Percentiles rank a stretch among this genome's conserved stretches.
phyloP scores from a whole-genome alignment of 2,888 invertebrate species.

The Lycophotia porphyrea region DNA sequence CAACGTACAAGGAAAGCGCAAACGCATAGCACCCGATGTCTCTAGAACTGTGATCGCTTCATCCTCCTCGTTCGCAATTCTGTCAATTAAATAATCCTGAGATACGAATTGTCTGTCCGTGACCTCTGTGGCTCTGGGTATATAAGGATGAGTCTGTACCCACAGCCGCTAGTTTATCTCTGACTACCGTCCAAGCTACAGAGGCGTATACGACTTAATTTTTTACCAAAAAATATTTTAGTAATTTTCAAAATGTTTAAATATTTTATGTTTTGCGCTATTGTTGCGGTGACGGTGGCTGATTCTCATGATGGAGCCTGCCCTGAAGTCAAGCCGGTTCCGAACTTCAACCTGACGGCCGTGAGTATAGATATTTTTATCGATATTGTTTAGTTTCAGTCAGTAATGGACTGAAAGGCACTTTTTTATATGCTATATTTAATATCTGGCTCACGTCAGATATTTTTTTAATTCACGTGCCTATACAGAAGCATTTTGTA shows the following conservation, averaged over 20 bases:
- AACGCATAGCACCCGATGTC: constrained; percentile 34
- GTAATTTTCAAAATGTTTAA: constrained; percentile 73
- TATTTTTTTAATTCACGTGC: not conserved
- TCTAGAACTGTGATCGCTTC: constrained; percentile 70
- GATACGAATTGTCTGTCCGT: constrained; percentile 77
- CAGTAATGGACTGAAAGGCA: not conserved
- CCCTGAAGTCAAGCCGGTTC: constrained; percentile 79
- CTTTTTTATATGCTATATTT: not conserved
- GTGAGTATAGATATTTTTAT: constrained; percentile 67
- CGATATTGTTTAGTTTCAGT: not conserved
- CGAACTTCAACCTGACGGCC: constrained; percentile 80
- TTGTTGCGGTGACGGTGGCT: constrained; percentile 78
- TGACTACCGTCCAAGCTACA: constrained; percentile 69
- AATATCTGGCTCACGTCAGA: not conserved
- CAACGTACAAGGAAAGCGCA: constrained; percentile 24
- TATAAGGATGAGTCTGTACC: constrained; percentile 74
- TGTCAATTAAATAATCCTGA: constrained; percentile 78
- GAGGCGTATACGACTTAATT: constrained; percentile 69
- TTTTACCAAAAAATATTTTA: constrained; percentile 50
- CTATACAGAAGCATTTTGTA: not conserved
- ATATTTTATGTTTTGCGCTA: constrained; percentile 69
- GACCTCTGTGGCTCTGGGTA: constrained; percentile 78
- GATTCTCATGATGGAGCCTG: constrained; percentile 80
- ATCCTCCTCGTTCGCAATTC: constrained; percentile 69
- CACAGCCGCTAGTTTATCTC: constrained; percentile 71